phyloP scores from a whole-genome alignment of 2,113 vertebrate species.

The Cyanoderma ruficeps region DNA sequence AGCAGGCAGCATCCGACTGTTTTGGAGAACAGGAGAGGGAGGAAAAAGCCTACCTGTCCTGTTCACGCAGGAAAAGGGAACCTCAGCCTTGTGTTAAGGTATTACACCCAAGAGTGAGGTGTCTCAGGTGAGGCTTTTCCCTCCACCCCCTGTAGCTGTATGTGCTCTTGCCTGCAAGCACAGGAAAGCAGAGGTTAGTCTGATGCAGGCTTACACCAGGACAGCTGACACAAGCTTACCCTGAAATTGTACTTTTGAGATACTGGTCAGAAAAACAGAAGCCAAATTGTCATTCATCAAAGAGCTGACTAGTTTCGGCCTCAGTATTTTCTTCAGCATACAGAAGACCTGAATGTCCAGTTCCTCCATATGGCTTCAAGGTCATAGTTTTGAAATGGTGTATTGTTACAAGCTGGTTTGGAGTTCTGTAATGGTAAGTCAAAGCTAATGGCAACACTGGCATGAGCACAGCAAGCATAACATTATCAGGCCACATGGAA shows the following conservation, averaged over 20 bases:
- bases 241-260: background rate
- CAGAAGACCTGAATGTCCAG: background rate
- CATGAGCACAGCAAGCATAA: rapidly evolving
- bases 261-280: background rate
- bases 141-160: rapidly evolving
- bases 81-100: background rate
- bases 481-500: background rate
- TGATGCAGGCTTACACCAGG: background rate
- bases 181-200: background rate
- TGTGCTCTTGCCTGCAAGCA: too few relatives aligned
- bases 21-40: background rate
- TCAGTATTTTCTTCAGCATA: background rate
- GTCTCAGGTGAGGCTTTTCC: background rate
- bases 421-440: background rate
- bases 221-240: background rate
- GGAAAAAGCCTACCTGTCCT: background rate
- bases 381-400: rapidly evolving
- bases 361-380: background rate
- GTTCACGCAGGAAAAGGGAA: background rate
- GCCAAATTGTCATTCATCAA: background rate
- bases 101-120: background rate
- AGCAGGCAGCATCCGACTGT: background rate
- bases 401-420: background rate
- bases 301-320: background rate
- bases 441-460: background rate